Evolutionary conservation across 1,140 invertebrate species (phyloP), one percentile per base, ranked within the genome.

Genomic region (Mizuhopecten yessoensis): DNA sequence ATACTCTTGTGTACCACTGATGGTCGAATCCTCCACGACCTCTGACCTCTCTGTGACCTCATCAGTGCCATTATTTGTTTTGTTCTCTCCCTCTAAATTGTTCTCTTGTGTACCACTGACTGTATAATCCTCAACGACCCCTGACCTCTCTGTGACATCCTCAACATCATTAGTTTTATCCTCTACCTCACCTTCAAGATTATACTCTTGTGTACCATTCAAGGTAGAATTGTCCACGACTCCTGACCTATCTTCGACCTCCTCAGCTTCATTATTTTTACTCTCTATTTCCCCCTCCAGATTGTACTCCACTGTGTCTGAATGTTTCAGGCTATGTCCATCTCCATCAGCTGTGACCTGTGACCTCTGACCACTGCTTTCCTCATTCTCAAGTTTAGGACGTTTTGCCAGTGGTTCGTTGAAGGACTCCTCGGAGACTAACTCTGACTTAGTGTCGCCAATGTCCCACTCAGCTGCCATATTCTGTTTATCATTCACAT

Each of bases 61-160:
- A 45, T 89, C 36, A 34, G 33, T 34, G 11, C 86, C 34, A 45
- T 45, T 86, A 34, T 86, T 23, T 23, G 89, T 49, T 17, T 17
- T 23, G 34, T 57, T 49, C n/a, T 2, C 34, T 45, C 33, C 2
- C 57, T 89, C 75, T 36, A 34, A 45, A 11, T 36, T 87, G 13
- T 88, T 34, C 34, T 34, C 86, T 33, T 87, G 86, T 88, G 91
- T 87, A 88, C 87, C 88, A 49, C 89, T 86, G 49, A 89, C 75
- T 23, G 29, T 45, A 34, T 13, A 75, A 57, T 89, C 42, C 29
- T 86, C 34, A n/a, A 36, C 23, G 49, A 34, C 86, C 36, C 15
- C 33, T 87, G 34, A 34, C 86, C 34, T 15, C 29, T 87, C 34
- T 34, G 86, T 34, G 29, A 33, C 15, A 3, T 87, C 29, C 7